Base-by-base conservation (phyloP, 2,888 invertebrate genomes). In the Perizoma affinitatum region DNA sequence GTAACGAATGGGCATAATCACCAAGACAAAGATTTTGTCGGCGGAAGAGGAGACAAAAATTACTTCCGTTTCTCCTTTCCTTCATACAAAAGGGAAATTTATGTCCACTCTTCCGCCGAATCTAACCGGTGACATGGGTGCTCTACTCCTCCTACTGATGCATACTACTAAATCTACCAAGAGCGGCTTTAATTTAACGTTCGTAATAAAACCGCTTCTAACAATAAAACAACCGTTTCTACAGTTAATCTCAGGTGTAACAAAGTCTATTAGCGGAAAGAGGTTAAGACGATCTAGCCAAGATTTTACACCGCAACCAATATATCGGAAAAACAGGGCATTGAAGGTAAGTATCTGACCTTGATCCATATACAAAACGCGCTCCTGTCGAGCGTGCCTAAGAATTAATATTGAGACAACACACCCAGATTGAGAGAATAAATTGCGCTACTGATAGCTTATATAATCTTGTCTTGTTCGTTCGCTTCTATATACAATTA, bases 281-380 rank as follows among this genome's bases (percentile, higher is more conserved):
- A 54, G 61, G 47, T 53, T 53, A 61, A 53, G 22, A 41, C 41
- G 38, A 46, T 40, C 50, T 58, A 42, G 44, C 10, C 35, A 22
- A 52, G 40, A 35, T 49, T 52, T 45, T 63, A 68, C 68, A 62
- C 57, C 58, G 64, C 68, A 70, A 73, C 68, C 69, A 59, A 74
- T 70, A 70, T 74, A 63, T 52, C 54, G 57, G 57, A 70, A 68
- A 58, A 41, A 46, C 46, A 48, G 41, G 22, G 22, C 47, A 61
- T 58, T 48, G 56, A 60, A 65, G 60, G 55, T 58, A 63, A 66
- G 48, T 64, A 54, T 58, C 56, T 59, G 65, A 66, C 76, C 76
- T 72, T 75, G 72, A 72, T 71, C 70, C 60, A 75, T 54, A 70
- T 69, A 66, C 61, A 65, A 55, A 57, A 60, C 55, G 51, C 49